phyloP scores from a whole-genome alignment of 2,797 vertebrate genomes.

The Silurus aristotelis region DNA sequence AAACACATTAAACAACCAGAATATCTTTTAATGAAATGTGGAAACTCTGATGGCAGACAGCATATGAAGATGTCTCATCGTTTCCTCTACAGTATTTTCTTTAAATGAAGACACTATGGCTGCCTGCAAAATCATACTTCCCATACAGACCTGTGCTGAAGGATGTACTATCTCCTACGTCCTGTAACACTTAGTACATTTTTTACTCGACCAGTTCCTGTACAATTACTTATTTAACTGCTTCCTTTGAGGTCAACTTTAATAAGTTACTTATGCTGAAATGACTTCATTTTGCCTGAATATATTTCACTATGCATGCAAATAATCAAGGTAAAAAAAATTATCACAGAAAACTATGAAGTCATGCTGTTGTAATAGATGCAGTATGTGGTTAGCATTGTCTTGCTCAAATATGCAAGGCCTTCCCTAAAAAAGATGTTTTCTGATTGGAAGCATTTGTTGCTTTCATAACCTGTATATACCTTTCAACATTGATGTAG shows the following conservation, averaged over 20 bases:
- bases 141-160: background rate
- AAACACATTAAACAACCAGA: conserved; percentile 1
- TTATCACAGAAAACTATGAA: too few species aligned
- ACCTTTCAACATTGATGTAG: too few species aligned
- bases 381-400: too few species aligned
- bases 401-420: too few species aligned
- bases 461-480: too few species aligned
- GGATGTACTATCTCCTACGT: background rate
- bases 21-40: background rate
- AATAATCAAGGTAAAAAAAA: background rate
- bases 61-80: background rate
- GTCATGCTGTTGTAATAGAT: too few species aligned
- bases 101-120: background rate
- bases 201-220: background rate
- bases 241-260: background rate
- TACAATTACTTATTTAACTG: background rate
- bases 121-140: background rate
- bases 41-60: conserved; percentile 4
- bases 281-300: background rate
- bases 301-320: background rate
- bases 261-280: background rate
- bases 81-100: background rate
- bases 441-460: too few species aligned
- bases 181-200: background rate
- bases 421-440: too few species aligned